Evolutionary conservation across 1,140 invertebrate genomes (phyloP), one percentile per base, ranked within the genome.

Genomic region (Drosophila kanapiae): DNA sequence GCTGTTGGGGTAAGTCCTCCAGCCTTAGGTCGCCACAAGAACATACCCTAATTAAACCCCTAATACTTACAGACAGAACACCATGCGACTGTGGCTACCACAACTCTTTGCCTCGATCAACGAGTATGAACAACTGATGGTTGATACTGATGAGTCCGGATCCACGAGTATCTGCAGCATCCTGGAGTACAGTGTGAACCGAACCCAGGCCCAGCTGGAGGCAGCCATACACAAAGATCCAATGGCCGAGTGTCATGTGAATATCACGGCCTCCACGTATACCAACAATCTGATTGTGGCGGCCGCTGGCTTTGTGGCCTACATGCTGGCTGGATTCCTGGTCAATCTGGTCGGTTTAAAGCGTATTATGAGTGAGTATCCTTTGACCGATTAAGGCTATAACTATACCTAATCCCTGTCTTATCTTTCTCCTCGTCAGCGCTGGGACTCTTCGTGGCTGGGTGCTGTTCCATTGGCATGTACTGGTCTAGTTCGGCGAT

Each of bases 241-340:
- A 0, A 0, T 53, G 31, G 40, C 29, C 5, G 51, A 79, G 53
- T 90, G 85, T 13, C 68, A 47, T 29, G 86, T 90, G n/a, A 88
- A 80, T 38, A 71, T 91, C 29, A 91, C 69, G 1, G 54, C 88
- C 6, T 75, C 76, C 37, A 94, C 94, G 0, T 95, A 95, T 60
- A 87, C 94, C 7, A 94, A 95, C 79, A 94, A 94, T 63, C 88
- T 94, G 0, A 92, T 94, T 40, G 94, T 94, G 9, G 94, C 94
- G 0, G 91, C 92, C 0, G 93, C 94, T 0, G 94, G 93, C 0
- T 78, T 94, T 1, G 75, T 94, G 1, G 93, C 93, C 0, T 94
- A 94, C 62, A 82, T 93, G 6, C 9, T 80, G 56, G 94, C 94
- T 10, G 94, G 94, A 0, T 91, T 90, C 5, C 49, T 94, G 27